Conservation (phyloP, 2,113 vertebrate species). For the Psilopogon haemacephalus region DNA sequence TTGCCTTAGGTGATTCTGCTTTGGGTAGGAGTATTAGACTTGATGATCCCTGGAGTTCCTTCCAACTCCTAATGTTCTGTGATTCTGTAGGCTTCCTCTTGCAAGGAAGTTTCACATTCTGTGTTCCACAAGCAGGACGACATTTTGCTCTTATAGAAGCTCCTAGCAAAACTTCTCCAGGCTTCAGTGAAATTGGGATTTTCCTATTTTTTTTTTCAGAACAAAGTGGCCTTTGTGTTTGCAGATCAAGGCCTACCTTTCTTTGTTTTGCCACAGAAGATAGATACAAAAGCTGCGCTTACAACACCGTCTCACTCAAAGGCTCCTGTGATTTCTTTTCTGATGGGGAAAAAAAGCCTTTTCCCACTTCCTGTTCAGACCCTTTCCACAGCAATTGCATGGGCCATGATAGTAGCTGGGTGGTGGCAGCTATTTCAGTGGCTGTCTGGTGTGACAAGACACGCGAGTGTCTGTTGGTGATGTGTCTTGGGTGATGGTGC, state of each 20-base stretch:
- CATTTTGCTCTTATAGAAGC: no score
- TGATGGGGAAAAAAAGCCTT: not conserved
- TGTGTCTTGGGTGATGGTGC: not conserved
- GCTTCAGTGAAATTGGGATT: not conserved
- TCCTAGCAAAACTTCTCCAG: not conserved
- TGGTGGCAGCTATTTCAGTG: not conserved
- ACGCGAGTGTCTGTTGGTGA: not conserved
- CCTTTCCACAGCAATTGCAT: not conserved
- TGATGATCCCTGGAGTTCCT: no score
- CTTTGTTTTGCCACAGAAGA: not conserved
- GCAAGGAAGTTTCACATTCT: not conserved
- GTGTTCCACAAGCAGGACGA: no score
- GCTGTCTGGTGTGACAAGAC: not conserved
- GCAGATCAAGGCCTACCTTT: not conserved
- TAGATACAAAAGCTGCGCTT: not conserved
- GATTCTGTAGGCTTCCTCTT: not conserved
- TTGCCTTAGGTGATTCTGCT: no score
- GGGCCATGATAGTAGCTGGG: not conserved
- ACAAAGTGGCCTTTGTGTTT: not conserved
- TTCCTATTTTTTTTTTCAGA: not conserved
- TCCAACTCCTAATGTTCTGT: no score
- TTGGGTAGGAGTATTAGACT: no score
- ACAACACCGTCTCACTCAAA: not conserved
- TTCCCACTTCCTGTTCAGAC: not conserved
- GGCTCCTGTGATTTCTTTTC: not conserved